Base-by-base conservation (phyloP, 2,113 vertebrate genomes). In the Sturnus vulgaris region DNA sequence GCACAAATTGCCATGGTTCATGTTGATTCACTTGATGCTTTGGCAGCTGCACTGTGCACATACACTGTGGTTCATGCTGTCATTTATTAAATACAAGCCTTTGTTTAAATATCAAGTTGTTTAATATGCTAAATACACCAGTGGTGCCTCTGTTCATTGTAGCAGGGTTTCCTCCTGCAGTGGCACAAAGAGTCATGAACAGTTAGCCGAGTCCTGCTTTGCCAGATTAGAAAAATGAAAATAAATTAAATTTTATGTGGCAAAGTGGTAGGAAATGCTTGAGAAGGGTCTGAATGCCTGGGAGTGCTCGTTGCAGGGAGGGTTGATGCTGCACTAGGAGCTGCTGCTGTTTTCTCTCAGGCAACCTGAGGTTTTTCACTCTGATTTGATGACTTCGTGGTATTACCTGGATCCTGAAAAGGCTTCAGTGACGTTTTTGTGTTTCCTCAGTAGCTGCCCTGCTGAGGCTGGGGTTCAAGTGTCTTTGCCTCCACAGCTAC, bases 161-260 rank as follows among this genome's bases (percentile, higher is more conserved):
- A 31, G 19, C 53, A n/a, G 15, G 42, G 23, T 59, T 69, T 39
- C 23, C 16, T 39, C 24, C 42, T 71, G 7, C 47, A 69, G 53
- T 11, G 5, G 33, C 5, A 2, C 0, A 0, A 39, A 27, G 19
- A 46, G 21, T 15, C 0, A 0, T 6, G 10, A 50, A 11, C 5
- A 1, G 30, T 44, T 17, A 28, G 10, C 52, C 66, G 40, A 44
- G 53, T 35, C 8, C 28, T 69, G n/a, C 63, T 53, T 56, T 60
- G n/a, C 15, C 14, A 20, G 60, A 5, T 33, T 6, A 18, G 22
- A 31, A 50, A 10, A 39, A 24, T 12, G 5, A 19, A 59, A 91
- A 57, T 82, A 44, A 73, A 55, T 40, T 5, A 2, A 60, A 35
- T 61, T 72, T 42, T 15, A 20, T 25, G 24, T n/a, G 35, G 9